Base-by-base conservation (phyloP, 2,113 vertebrate genomes). In the Channa maculata region DNA sequence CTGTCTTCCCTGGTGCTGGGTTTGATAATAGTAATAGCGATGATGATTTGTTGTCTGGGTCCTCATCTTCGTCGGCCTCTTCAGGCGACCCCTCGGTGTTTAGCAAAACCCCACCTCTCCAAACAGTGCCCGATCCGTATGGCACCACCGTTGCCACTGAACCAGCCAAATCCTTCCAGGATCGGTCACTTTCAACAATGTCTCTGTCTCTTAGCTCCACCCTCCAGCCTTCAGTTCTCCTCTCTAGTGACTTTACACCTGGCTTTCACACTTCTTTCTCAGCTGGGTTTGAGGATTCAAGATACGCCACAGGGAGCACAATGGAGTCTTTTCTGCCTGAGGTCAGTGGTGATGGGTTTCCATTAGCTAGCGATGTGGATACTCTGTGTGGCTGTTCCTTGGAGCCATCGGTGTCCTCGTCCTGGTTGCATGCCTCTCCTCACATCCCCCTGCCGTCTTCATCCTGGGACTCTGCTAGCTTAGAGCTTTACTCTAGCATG, bases 1-100 rank as follows among this genome's bases (percentile, higher is more conserved):
- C 92, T 72, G 80, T 93, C 88, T 93, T 92, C 88, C 91, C 90
- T 87, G 90, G 91, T 93, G 81, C 85, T 24, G 64, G 71, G 77
- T 77, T 71, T n/a, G 50, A 79, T 77, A 79, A 54, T 82, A 64
- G 5, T 64, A 63, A 80, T 79, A 62, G 55, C 10, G 64, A 78
- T 84, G 79, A 76, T 83, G 86, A 88, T 88, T 73, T 94, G 84
- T 71, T 93, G 88, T 91, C 95, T 94, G 95, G 96, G 94, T 95
- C 94, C 79, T 89, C 83, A 2, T 75, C 88, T 13, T 62, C 58
- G 49, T 62, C 55, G 6, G 53, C 62, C 50, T 73, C 64, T 62
- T 85, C 68, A 55, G 89, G 95, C 84, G 90, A 94, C 71, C 46
- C 90, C 78, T 92, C 94, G 57, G 88, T 93, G 86, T 88, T 93